Evolutionary conservation across 2,797 vertebrate species (phyloP), one percentile per base, ranked within the genome.

Genomic region (Lates japonicus): DNA sequence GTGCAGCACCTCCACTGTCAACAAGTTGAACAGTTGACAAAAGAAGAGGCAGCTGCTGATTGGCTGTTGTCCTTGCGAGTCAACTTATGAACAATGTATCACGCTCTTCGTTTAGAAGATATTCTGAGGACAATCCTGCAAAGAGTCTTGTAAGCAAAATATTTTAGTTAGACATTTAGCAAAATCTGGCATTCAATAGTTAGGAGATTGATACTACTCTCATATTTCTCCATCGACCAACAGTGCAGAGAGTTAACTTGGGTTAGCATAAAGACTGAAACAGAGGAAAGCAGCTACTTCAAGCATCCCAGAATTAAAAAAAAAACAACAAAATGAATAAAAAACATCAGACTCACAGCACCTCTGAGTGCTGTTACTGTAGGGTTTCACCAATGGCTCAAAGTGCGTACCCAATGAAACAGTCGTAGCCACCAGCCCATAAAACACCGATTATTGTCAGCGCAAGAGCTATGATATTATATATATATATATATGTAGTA

Each of bases 1-100:
- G 59, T 86, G 79, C 85, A 67, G 82, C 90, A 81, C 78, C 73
- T 46, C 67, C 72, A 48, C 74, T 86, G 90, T 93, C 92, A 88
- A 84, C 89, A 78, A 70, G 75, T 78, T 17, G 0, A 51, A 68
- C 66, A 52, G 62, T 76, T 83, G 78, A 85, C 76, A 84, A 86
- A 91, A 86, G 57, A 72, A 71, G 68, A 62, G 80, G 64, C 11
- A 55, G 69, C 54, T 76, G 76, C 74, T 76, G 90, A 85, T 89
- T 92, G 91, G 92, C 77, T 88, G 84, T 59, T 78, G 76, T 74
- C 63, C 69, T 70, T 57, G 55, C 63, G 64, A 65, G 81, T 84
- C 86, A 55, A 58, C 75, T 35, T 70, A n/a, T 55, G 46, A 91
- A 76, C 80, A 66, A 64, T 19, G 14, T 58, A 62, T 44, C 80